Evolutionary conservation across 2,888 invertebrate species (phyloP), one percentile per base, ranked within the genome.

Genomic region (Bruchidius siliquastri): DNA sequence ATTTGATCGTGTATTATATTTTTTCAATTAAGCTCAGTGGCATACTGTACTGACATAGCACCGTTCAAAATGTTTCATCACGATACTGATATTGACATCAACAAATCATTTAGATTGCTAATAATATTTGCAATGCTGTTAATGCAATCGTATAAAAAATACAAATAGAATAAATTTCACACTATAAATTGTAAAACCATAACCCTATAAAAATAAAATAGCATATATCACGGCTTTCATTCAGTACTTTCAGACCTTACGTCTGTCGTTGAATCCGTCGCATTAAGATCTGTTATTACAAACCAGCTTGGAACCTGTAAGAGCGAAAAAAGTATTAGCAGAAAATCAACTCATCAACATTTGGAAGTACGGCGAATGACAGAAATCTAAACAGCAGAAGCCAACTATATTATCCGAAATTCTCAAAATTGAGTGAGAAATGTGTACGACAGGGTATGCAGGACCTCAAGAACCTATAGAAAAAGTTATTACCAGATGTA

Each of bases 281-380:
- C 49, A 75, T 77, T 79, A 22, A 79, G 76, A 73, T 82, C 81
- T 20, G 81, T 83, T 21, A 84, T 84, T 76, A 86, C 82, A 79
- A 86, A 87, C 80, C 84, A 84, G 78, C 86, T 86, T 49, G 87
- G 86, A 6, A 76, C 73, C 49, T 49, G 49, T 18, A 49, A 49
- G 1, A 49, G 8, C 18, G 13, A 13, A 18, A 30, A 30, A 49
- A 8, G 18, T 18, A 49, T 49, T 13, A 49, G 49, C 1, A 49
- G 18, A 2, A 26, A 26, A 26, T 26, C 3, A 2, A 2, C 8
- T 8, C 3, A 8, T 2, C 8, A 26, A 26, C 8, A 26, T 26
- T 26, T 26, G 26, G 8, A 4, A 8, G 26, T 26, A 26, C 2
- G 8, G 26, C 8, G 8, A 26, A 26, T 26, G 8, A 26, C 8